Conservation (phyloP, 2,113 vertebrate species). For the Oxygymnocypris stewartii region DNA sequence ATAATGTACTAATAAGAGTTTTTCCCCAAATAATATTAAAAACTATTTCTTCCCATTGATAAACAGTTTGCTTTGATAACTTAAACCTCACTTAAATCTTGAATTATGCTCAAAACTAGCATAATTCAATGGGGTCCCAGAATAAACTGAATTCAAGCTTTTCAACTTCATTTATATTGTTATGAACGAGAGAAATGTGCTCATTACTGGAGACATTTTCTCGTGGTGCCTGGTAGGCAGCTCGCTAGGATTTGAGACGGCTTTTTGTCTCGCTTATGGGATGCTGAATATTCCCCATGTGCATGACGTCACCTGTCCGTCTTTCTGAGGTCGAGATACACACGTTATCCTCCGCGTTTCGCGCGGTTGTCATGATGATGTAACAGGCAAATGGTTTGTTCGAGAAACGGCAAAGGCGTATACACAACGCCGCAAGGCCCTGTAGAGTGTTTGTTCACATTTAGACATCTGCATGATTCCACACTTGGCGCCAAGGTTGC, state of each 20-base stretch:
- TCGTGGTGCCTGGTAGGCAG: background rate
- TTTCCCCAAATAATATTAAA: no score
- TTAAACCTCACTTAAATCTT: background rate
- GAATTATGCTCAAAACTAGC: background rate
- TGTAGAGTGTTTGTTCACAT: background rate
- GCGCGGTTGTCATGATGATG: slow-evolving; percentile 16
- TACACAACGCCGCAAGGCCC: slow-evolving; percentile 9
- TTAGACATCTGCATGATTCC: slow-evolving; percentile 15
- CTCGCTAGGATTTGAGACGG: slow-evolving; percentile 8
- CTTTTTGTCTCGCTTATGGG: slow-evolving; percentile 39
- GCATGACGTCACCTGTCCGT: slow-evolving; percentile 47
- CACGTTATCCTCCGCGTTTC: slow-evolving; percentile 25
- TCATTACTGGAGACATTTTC: no score
- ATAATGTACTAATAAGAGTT: background rate
- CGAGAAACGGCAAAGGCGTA: background rate
- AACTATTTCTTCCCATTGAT: no score
- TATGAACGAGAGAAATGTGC: background rate
- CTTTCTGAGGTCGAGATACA: background rate
- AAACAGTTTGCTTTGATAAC: background rate
- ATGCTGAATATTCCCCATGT: slow-evolving; percentile 50
- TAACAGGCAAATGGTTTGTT: background rate
- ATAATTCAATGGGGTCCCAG: background rate
- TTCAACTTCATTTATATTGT: background rate
- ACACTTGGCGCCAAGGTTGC: slow-evolving; percentile 15
- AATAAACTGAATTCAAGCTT: background rate